Base-by-base conservation (phyloP, 1,140 invertebrate species). In the Hirudo medicinalis region DNA sequence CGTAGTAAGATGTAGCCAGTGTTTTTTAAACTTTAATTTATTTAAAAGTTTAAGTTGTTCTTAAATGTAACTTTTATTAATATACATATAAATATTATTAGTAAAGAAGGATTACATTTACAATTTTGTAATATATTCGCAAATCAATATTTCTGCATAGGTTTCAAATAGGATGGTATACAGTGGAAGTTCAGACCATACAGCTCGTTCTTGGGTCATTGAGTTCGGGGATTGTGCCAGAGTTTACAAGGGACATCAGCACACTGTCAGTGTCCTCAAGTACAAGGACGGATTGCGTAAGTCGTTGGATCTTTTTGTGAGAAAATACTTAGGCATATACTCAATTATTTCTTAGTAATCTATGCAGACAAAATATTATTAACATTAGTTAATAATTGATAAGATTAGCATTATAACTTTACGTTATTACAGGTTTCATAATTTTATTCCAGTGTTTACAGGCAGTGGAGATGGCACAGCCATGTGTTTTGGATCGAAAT, bases 161-260 rank as follows among this genome's bases (percentile, higher is more conserved):
- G 80, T 83, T 40, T 77, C 82, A 8, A 85, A 85, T 74, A 82
- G 83, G 71, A 82, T 86, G 36, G 75, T 86, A 71, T 86, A 85
- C 77, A 84, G 83, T 0, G 84, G 83, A 54, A 84, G 83, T 76
- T 79, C 80, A 0, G 85, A 86, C 74, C 80, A 82, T 71, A 85
- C 84, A 2, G 85, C 80, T 29, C 75, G 83, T 71, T 83, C 84
- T 29, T 86, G 85, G 85, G 84, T 86, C 2, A 80, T 83, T 29
- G 85, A 86, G 63, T 85, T 85, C 76, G 85, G 84, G 4, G 84
- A 86, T 75, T 85, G 83, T 71, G 85, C 84, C 0, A 76, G 85
- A 71, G 75, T 83, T 0, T 86, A 83, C 76, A 80, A 80, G 75
- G 84, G 82, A 3, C 84, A 84, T 74, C 79, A 81, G 69, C 81